phyloP scores from a whole-genome alignment of 2,888 invertebrate species.

The Flabesymbios commensalis region DNA sequence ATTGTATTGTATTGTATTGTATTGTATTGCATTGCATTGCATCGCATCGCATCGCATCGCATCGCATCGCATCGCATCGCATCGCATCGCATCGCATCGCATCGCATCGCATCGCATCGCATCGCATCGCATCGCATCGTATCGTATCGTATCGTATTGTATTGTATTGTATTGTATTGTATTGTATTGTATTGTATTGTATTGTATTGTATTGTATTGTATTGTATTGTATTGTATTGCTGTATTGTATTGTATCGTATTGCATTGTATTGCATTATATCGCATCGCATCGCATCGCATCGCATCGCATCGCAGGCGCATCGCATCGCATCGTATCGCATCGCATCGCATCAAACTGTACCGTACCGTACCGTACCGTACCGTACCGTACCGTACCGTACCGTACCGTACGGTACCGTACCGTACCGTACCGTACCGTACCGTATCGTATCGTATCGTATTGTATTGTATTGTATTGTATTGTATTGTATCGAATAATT shows the following conservation, averaged over 20 bases:
- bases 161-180: neutral
- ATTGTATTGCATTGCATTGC: neutral
- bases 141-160: slow-evolving; percentile 5
- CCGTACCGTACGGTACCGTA: slow-evolving; percentile 8
- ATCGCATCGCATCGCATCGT: slow-evolving; percentile 6
- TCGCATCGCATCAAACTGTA: neutral
- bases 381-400: slow-evolving; percentile 11
- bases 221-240: neutral
- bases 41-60: no score
- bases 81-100: no score
- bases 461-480: slow-evolving; percentile 1
- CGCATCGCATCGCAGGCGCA: neutral
- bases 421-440: neutral
- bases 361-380: slow-evolving; percentile 1
- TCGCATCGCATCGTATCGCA: neutral
- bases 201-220: slow-evolving; percentile 7
- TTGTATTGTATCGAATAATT: neutral
- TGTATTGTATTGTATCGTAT: neutral
- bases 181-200: slow-evolving; percentile 12
- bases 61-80: no score
- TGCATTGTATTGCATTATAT: neutral
- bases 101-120: slow-evolving; percentile 2
- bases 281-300: neutral
- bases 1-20: neutral
- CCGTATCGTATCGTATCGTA: slow-evolving; percentile 5